Evolutionary conservation across 2,888 invertebrate species (phyloP), one percentile per base, ranked within the genome.

Genomic region (Sialis lutaria): DNA sequence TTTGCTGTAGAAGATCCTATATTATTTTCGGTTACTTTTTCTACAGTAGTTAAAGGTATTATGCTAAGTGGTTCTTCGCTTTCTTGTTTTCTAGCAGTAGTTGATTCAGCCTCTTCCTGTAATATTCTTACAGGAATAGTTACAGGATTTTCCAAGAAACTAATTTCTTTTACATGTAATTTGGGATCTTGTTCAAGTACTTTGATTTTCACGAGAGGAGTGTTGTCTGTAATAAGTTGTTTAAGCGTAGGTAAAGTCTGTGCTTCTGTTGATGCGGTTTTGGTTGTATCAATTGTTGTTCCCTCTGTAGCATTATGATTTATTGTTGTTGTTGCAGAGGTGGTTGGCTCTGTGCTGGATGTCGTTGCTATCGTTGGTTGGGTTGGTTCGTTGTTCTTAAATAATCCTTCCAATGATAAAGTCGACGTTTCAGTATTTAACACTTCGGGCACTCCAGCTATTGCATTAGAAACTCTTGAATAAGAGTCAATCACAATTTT

Each of bases 351-450:
- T 40, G 56, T 55, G 40, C 55, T 49, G 52, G 56, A 51, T 49
- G 53, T 55, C 53, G 54, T 50, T 37, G 50, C 22, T 10, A 42
- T 22, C 9, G 33, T 8, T 39, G 47, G 30, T 4, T 30, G 31
- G 2, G 22, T 22, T 4, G 22, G 22, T 22, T 22, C 22, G 22
- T 73, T 66, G 48, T 71, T 71, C 58, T 75, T 73, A 55, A 82
- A 82, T 6, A 82, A 62, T 2, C 73, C 78, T 64, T 82, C 78
- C 51, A 82, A 60, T 8, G 82, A 65, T 51, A 82, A 71, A 1
- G 81, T 82, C 0, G 81, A 79, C 1, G 76, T 72, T 60, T 81
- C 75, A 6, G 67, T 57, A 33, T 60, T 52, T 42, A 57, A 56
- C 6, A 58, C 39, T 8, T 42, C 50, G 5, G 64, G 62, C 49